Conservation (phyloP, 2,888 invertebrate genomes). For the Idaea biselata region DNA sequence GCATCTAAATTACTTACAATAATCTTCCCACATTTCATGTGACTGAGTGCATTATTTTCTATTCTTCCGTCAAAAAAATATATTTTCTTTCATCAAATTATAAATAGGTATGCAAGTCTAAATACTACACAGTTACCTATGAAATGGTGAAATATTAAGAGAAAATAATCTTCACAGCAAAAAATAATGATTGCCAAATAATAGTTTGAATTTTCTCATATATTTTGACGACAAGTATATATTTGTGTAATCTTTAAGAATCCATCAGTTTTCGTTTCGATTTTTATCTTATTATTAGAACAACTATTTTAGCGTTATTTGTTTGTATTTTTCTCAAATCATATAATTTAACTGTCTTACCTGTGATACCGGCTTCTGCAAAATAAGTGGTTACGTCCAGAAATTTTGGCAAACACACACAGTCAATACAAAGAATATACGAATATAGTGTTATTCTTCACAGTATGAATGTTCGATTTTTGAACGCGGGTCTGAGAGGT, state of each 20-base stretch:
- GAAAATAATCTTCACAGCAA: too few species aligned
- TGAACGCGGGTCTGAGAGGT: slow-evolving; percentile 24
- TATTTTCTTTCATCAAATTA: too few species aligned
- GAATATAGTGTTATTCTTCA: slow-evolving; percentile 3
- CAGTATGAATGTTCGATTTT: slow-evolving; percentile 17
- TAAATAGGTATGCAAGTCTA: too few species aligned
- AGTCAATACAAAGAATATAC: slow-evolving; percentile 1
- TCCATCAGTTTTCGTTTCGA: background rate
- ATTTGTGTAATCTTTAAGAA: background rate
- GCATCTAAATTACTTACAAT: too few species aligned
- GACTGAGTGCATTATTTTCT: too few species aligned
- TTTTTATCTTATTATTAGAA: background rate
- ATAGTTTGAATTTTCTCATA: background rate
- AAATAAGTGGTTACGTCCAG: background rate
- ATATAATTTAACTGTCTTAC: background rate
- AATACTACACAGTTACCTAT: too few species aligned
- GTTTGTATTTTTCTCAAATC: background rate
- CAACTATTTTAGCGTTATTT: background rate
- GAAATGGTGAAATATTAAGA: too few species aligned
- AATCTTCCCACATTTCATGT: too few species aligned
- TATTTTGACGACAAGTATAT: background rate
- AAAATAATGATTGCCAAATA: too few species aligned
- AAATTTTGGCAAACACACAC: slow-evolving; percentile 3
- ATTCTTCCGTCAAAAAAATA: too few species aligned
- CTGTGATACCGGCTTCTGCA: background rate